Conservation (phyloP, 2,888 invertebrate genomes). For the Temnothorax ravouxi region DNA sequence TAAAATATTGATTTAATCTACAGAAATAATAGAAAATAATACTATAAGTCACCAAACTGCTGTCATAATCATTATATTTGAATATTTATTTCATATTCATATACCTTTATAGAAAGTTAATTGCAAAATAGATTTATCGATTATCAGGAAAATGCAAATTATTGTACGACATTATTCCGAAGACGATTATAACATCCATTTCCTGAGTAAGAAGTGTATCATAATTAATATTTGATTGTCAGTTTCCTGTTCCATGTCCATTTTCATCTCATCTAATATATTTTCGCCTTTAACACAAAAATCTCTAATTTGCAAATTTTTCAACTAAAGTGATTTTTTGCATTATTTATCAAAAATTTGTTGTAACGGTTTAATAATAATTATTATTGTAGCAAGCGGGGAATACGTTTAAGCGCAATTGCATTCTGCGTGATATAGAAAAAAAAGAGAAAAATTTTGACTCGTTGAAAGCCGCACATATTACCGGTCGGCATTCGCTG, state of each 20-base stretch:
- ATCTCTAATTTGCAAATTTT: background rate
- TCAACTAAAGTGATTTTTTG: background rate
- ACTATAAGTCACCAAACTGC: conserved; percentile 51
- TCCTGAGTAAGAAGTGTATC: conserved; percentile 28
- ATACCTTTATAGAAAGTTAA: conserved; percentile 50
- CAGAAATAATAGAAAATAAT: conserved; percentile 40
- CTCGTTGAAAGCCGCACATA: conserved; percentile 47
- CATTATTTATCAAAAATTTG: background rate
- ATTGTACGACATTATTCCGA: conserved; percentile 34
- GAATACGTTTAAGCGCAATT: conserved; percentile 10
- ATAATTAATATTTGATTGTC: conserved; percentile 45
- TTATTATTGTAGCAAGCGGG: conserved; percentile 19
- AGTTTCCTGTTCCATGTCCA: conserved; percentile 43
- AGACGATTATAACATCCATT: conserved; percentile 20
- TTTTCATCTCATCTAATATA: conserved; percentile 20
- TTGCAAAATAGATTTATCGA: conserved; percentile 53
- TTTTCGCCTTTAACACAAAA: background rate
- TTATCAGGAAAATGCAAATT: conserved; percentile 36
- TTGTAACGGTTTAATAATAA: background rate
- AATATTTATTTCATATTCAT: conserved; percentile 54
- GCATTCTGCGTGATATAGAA: background rate
- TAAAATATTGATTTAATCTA: conserved; percentile 6
- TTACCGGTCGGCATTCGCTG: conserved; percentile 45
- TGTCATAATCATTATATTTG: background rate
- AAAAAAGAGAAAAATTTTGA: conserved; percentile 43